Conservation (phyloP, 2,888 invertebrate genomes). For the Hypolimnas misippus region DNA sequence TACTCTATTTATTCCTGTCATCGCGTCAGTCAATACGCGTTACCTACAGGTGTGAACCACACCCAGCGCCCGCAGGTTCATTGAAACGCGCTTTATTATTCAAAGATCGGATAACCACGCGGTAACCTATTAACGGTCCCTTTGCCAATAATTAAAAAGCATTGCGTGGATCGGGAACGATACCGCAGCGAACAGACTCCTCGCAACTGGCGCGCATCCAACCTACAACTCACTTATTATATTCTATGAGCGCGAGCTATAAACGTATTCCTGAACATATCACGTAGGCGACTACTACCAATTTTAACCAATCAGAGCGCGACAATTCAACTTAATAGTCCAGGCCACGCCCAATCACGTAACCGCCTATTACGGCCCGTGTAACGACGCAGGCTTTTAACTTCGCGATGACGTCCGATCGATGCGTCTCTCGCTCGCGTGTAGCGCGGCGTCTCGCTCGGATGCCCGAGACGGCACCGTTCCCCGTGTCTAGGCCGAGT, state of each 20-base stretch:
- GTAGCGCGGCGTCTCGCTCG: slow-evolving; percentile 64
- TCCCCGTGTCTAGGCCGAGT: slow-evolving; percentile 68
- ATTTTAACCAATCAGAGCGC: slow-evolving; percentile 83
- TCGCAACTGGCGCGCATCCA: slow-evolving; percentile 74
- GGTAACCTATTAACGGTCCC: slow-evolving; percentile 66
- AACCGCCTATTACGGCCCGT: slow-evolving; percentile 84
- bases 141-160: slow-evolving; percentile 72
- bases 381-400: slow-evolving; percentile 84
- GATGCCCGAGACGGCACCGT: slow-evolving; percentile 60
- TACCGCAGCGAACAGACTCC: slow-evolving; percentile 70
- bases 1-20: neutral
- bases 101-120: slow-evolving; percentile 53
- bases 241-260: slow-evolving; percentile 81
- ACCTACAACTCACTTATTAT: slow-evolving; percentile 80
- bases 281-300: slow-evolving; percentile 82
- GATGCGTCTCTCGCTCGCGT: slow-evolving; percentile 57
- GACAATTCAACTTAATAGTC: slow-evolving; percentile 83
- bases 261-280: slow-evolving; percentile 84
- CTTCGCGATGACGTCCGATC: slow-evolving; percentile 78
- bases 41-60: slow-evolving; percentile 33
- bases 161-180: slow-evolving; percentile 68
- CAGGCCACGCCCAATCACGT: slow-evolving; percentile 83
- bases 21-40: slow-evolving; percentile 7
- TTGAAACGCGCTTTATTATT: slow-evolving; percentile 47
- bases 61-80: slow-evolving; percentile 27